Evolutionary conservation across 2,113 vertebrate species (phyloP).

Genomic region (Tenrec ecaudatus): DNA sequence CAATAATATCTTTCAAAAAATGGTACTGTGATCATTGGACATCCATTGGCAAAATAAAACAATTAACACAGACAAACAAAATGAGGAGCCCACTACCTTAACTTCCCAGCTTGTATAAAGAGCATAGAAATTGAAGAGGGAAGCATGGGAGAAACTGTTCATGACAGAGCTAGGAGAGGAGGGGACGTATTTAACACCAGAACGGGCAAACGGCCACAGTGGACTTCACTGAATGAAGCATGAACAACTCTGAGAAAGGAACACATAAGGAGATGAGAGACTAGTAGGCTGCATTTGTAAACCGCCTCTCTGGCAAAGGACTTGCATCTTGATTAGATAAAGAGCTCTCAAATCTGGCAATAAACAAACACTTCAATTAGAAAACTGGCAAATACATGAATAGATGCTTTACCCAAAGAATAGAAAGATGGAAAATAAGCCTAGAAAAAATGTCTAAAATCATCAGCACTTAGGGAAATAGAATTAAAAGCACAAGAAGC

Average conservation of each 20-base stretch:
- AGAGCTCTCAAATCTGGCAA: slow-evolving; percentile 32
- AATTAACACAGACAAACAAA: background rate
- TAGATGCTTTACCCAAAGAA: background rate
- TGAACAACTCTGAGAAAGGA: background rate
- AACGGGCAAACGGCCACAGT: background rate
- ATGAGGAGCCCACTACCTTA: background rate
- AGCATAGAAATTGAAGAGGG: background rate
- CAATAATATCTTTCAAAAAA: background rate
- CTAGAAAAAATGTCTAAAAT: background rate
- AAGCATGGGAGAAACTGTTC: background rate
- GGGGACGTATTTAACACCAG: background rate
- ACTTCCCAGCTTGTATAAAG: background rate
- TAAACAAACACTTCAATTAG: slow-evolving; percentile 14
- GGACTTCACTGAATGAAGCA: background rate
- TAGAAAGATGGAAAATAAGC: background rate
- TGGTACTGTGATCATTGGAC: background rate
- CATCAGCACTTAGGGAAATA: background rate
- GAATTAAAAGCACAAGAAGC: background rate
- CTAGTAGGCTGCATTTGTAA: background rate
- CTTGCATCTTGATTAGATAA: background rate
- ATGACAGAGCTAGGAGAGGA: background rate
- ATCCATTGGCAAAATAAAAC: background rate
- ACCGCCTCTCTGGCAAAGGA: background rate
- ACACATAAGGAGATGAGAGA: background rate
- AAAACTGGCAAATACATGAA: background rate